Conservation (phyloP, 1,140 invertebrate species). For the Drosophila aff. region DNA sequence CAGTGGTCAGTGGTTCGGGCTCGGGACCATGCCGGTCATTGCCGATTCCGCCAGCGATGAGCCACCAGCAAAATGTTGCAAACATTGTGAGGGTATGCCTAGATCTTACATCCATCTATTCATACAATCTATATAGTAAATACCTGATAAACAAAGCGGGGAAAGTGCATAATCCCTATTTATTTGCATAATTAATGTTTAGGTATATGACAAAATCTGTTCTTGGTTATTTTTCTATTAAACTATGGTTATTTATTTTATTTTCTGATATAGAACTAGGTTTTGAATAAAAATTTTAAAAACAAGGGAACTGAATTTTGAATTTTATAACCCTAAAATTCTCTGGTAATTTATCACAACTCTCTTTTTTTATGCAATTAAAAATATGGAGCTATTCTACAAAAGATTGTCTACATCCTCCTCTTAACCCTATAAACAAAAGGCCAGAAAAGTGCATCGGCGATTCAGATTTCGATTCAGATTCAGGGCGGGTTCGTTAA, state of each 20-base stretch:
- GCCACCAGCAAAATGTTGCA: conserved; percentile 85
- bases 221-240: not conserved
- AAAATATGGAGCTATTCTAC: not conserved
- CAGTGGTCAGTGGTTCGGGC: conserved; percentile 36
- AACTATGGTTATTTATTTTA: not conserved
- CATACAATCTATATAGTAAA: conserved; percentile 7
- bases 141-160: not conserved
- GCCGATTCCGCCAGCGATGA: conserved; percentile 83
- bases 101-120: conserved; percentile 66
- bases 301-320: not conserved
- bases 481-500: conserved; percentile 69
- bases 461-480: conserved; percentile 1
- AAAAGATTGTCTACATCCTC: not conserved
- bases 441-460: not conserved
- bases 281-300: too few species aligned
- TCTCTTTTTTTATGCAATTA: not conserved
- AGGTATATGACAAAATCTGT: not conserved
- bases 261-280: not conserved
- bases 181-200: not conserved
- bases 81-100: conserved; percentile 85
- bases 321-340: too few species aligned
- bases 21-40: conserved; percentile 85
- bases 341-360: not conserved
- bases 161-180: not conserved
- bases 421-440: conserved; percentile 1